These are phyloP conservation scores for Panulirus ornatus DNA, from an alignment of 1,140 invertebrate species.

Conservation along the genomic window DNA sequence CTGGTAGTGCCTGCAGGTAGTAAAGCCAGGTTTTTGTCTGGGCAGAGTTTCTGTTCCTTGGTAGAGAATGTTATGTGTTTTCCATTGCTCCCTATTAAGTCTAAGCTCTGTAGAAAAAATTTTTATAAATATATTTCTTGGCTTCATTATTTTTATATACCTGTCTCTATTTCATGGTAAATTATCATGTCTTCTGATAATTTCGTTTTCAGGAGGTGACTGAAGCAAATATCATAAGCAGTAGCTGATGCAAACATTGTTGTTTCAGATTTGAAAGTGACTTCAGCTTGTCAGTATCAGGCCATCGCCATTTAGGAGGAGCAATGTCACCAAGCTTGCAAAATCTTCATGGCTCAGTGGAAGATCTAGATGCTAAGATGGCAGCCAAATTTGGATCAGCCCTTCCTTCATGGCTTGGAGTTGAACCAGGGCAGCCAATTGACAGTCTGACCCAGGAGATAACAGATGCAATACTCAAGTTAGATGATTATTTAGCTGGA, in stretches of 20 bases:
- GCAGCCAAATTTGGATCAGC: conserved; percentile 80
- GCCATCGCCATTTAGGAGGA: conserved; percentile 47
- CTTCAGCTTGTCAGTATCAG: conserved; percentile 70
- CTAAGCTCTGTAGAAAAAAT: too few relatives aligned
- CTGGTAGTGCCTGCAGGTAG: too few relatives aligned
- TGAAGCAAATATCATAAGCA: not conserved
- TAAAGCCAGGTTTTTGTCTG: too few relatives aligned
- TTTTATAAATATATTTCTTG: too few relatives aligned
- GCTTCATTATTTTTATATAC: too few relatives aligned
- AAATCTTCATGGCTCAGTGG: conserved; percentile 82
- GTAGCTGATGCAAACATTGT: not conserved
- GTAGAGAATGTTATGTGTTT: too few relatives aligned
- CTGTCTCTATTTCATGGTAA: too few relatives aligned
- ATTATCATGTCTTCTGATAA: too few relatives aligned
- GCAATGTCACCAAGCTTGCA: conserved; percentile 80
- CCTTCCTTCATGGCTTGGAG: conserved; percentile 77
- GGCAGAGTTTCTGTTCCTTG: too few relatives aligned
- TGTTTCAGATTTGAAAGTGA: conserved; percentile 70
- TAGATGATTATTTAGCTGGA: conserved; percentile 83
- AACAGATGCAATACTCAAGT: conserved; percentile 83
- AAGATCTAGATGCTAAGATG: conserved; percentile 76
- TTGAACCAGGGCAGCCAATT: conserved; percentile 79
- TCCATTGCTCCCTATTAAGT: too few relatives aligned
- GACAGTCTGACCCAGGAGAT: conserved; percentile 81
- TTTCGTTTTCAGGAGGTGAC: too few relatives aligned